phyloP scores from a whole-genome alignment of 2,888 invertebrate genomes.

The Ochlodes sylvanus region DNA sequence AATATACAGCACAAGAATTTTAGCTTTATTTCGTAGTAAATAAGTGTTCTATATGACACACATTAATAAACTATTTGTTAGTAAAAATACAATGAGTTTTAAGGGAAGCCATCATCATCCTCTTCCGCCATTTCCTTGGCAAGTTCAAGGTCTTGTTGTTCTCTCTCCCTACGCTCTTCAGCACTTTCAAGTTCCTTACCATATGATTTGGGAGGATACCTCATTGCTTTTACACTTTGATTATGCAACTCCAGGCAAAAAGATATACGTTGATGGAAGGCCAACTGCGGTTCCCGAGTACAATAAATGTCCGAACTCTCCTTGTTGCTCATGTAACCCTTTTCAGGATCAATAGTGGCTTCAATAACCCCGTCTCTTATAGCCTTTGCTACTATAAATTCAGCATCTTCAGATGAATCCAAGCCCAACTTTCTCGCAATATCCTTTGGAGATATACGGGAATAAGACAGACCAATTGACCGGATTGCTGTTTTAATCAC shows the following conservation, averaged over 20 bases:
- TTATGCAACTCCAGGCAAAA: conserved; percentile 99
- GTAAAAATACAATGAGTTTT: conserved; percentile 46
- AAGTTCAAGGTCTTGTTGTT: conserved; percentile 98
- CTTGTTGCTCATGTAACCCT: conserved; percentile 98
- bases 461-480: conserved; percentile 98
- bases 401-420: conserved; percentile 98
- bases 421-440: conserved; percentile 97
- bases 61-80: conserved; percentile 19
- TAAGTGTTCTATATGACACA: conserved; percentile 12
- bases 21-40: conserved; percentile 31
- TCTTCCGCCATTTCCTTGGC: conserved; percentile 99
- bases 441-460: conserved; percentile 97
- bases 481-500: conserved; percentile 99
- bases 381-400: conserved; percentile 99
- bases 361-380: conserved; percentile 99
- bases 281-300: conserved; percentile 97
- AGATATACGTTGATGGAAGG: conserved; percentile 98
- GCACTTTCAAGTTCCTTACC: conserved; percentile 99
- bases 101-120: conserved; percentile 95
- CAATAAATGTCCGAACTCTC: conserved; percentile 98
- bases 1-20: conserved; percentile 2
- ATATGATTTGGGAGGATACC: conserved; percentile 99
- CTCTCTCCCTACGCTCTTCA: conserved; percentile 97
- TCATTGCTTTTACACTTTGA: conserved; percentile 99
- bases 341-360: conserved; percentile 97